Evolutionary conservation across 2,888 invertebrate genomes (phyloP).

Genomic region (Tuta absoluta): DNA sequence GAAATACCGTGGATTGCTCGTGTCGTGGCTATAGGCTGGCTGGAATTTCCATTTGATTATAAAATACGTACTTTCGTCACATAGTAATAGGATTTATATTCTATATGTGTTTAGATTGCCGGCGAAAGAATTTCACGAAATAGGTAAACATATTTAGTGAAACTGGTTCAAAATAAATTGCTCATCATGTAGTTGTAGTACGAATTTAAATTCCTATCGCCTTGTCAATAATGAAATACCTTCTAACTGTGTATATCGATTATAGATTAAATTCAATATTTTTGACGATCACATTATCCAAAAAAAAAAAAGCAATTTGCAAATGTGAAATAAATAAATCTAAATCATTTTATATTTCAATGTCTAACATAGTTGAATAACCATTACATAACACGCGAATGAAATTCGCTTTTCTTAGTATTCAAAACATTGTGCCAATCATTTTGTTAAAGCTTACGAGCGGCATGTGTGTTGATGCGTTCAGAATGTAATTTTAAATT

Average conservation of each 20-base stretch:
- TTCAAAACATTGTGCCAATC: not conserved
- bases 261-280: too few species aligned
- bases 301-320: too few species aligned
- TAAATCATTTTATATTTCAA: constrained; percentile 15
- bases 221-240: constrained; percentile 17
- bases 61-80: not conserved
- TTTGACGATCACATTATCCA: too few species aligned
- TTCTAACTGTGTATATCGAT: constrained; percentile 26
- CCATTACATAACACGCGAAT: constrained; percentile 5
- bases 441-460: not conserved
- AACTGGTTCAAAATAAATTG: too few species aligned
- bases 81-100: not conserved
- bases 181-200: not conserved
- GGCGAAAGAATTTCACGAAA: not conserved
- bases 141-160: not conserved
- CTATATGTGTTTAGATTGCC: not conserved
- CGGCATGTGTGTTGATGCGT: constrained; percentile 2
- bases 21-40: constrained; percentile 14
- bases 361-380: constrained; percentile 13
- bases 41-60: not conserved
- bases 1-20: constrained; percentile 11
- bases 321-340: too few species aligned
- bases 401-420: constrained; percentile 14
- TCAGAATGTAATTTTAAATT: constrained; percentile 13
- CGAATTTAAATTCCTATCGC: constrained; percentile 2